phyloP scores from a whole-genome alignment of 1,140 invertebrate species.

The Danaus melanippus region DNA sequence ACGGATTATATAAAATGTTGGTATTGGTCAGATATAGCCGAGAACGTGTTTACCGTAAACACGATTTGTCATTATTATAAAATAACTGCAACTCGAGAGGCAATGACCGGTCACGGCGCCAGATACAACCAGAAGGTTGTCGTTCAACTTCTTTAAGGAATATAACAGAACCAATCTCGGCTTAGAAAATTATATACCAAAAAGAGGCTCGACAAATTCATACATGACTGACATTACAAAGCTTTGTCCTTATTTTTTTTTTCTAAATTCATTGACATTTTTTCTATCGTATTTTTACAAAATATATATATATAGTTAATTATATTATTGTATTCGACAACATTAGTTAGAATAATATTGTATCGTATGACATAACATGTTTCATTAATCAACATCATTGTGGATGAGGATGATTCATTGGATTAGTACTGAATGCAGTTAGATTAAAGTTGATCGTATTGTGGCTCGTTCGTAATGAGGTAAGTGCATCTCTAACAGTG shows the following conservation, averaged over 20 bases:
- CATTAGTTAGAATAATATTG: too few relatives aligned
- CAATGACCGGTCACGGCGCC: constrained; percentile 59
- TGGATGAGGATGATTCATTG: background rate
- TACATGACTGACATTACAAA: too few relatives aligned
- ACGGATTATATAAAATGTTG: background rate
- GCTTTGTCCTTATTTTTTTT: too few relatives aligned
- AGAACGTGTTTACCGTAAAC: constrained; percentile 52
- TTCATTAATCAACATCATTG: too few relatives aligned
- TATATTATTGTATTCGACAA: too few relatives aligned
- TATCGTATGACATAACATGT: too few relatives aligned
- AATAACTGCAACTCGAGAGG: constrained; percentile 63
- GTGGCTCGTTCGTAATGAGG: constrained; percentile 32
- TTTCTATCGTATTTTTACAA: background rate
- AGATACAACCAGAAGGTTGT: constrained; percentile 39
- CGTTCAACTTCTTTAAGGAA: constrained; percentile 59
- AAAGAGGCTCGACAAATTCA: too few relatives aligned
- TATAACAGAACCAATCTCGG: constrained; percentile 21
- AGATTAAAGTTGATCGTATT: constrained; percentile 1
- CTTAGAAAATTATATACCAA: too few relatives aligned
- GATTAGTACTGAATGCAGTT: background rate
- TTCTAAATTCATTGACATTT: too few relatives aligned
- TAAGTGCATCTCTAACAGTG: constrained; percentile 12
- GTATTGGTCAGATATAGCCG: background rate
- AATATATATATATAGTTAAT: constrained; percentile 1
- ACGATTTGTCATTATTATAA: constrained; percentile 50